Evolutionary conservation across 1,140 invertebrate genomes (phyloP).

Genomic region (Grapholita molesta): DNA sequence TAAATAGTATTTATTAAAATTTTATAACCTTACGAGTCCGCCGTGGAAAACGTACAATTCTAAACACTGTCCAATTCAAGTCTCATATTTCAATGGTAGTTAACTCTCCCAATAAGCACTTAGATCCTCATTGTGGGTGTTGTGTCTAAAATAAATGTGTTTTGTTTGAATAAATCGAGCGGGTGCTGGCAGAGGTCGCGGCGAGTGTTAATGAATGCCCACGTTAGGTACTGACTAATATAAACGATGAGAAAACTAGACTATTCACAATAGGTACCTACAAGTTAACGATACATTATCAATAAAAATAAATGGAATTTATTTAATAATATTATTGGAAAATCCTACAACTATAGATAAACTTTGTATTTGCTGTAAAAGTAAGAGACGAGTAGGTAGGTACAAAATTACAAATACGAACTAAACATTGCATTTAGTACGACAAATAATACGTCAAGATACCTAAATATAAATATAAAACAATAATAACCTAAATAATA

Average conservation of each 20-base stretch:
- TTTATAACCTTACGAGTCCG: background rate
- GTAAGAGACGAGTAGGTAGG: too few relatives aligned
- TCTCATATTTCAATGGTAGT: constrained; percentile 29
- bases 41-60: constrained; percentile 1
- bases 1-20: background rate
- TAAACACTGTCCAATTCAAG: background rate
- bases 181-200: constrained; percentile 41
- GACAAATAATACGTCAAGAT: background rate
- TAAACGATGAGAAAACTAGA: background rate
- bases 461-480: background rate
- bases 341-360: too few relatives aligned
- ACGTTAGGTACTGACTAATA: constrained; percentile 21
- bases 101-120: constrained; percentile 56
- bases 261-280: background rate
- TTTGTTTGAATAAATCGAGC: constrained; percentile 68
- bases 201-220: constrained; percentile 59
- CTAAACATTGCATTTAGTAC: too few relatives aligned
- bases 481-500: constrained; percentile 56
- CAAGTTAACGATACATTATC: too few relatives aligned
- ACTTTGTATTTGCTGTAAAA: too few relatives aligned
- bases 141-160: constrained; percentile 61
- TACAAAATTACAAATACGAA: too few relatives aligned
- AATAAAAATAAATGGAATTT: too few relatives aligned
- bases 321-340: too few relatives aligned
- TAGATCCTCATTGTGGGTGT: constrained; percentile 51